phyloP scores from a whole-genome alignment of 2,888 invertebrate species.

The Apotomis betuletana region DNA sequence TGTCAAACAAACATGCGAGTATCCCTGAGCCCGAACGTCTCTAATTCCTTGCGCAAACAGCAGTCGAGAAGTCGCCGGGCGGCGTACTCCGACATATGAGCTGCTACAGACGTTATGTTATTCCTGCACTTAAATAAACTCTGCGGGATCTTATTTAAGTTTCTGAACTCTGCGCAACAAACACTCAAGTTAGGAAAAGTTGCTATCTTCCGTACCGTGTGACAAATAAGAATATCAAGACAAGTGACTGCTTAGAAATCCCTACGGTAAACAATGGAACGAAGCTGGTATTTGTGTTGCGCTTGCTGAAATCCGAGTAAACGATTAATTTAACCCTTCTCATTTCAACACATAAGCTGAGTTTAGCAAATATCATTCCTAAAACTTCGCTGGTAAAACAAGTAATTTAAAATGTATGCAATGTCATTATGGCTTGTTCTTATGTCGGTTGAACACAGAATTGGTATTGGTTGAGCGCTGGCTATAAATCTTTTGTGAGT shows the following conservation, averaged over 20 bases:
- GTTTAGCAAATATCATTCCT: slow-evolving; percentile 28
- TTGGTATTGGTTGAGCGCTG: slow-evolving; percentile 23
- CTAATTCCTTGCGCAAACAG: slow-evolving; percentile 68
- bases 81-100: slow-evolving; percentile 52
- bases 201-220: slow-evolving; percentile 41
- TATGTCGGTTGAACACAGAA: slow-evolving; percentile 15
- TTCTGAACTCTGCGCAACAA: slow-evolving; percentile 53
- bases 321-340: slow-evolving; percentile 34
- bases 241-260: slow-evolving; percentile 39
- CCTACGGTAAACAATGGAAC: slow-evolving; percentile 35
- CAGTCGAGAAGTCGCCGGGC: slow-evolving; percentile 53
- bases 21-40: slow-evolving; percentile 55
- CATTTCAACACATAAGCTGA: slow-evolving; percentile 21
- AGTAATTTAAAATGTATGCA: slow-evolving; percentile 8
- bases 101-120: slow-evolving; percentile 56
- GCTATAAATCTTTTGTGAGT: slow-evolving; percentile 19
- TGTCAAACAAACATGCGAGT: slow-evolving; percentile 66
- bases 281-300: slow-evolving; percentile 33
- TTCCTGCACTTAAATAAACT: slow-evolving; percentile 70
- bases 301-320: slow-evolving; percentile 27
- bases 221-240: slow-evolving; percentile 41
- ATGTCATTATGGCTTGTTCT: slow-evolving; percentile 2
- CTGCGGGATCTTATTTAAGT: slow-evolving; percentile 73
- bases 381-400: slow-evolving; percentile 6
- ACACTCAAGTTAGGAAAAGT: slow-evolving; percentile 45